Conservation (phyloP, 1,140 invertebrate genomes). For the Frieseomelitta varia region DNA sequence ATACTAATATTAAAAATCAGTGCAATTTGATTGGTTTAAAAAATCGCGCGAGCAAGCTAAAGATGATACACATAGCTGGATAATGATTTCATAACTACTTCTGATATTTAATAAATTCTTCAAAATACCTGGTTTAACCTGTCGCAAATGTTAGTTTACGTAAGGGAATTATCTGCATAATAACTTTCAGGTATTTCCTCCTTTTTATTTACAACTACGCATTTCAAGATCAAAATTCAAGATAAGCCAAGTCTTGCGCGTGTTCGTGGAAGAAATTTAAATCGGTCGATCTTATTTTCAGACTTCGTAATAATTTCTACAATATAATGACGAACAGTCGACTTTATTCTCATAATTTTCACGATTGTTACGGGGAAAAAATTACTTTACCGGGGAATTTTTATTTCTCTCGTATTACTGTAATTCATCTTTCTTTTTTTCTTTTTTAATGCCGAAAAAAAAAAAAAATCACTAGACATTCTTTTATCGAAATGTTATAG, state of each 20-base stretch:
- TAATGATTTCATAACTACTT: not conserved
- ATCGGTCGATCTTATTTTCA: not conserved
- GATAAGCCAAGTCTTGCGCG: not conserved
- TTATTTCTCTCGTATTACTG: not conserved
- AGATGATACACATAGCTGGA: not conserved
- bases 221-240: not conserved
- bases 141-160: not conserved
- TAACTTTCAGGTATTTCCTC: not conserved
- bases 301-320: not conserved
- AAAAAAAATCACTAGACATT: not conserved
- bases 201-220: not conserved
- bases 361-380: not conserved
- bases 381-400: not conserved
- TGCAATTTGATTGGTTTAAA: not conserved
- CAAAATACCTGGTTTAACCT: not conserved
- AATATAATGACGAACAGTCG: not conserved
- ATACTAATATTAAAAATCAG: not conserved
- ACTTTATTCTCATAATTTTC: not conserved
- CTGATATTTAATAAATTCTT: conserved; percentile 13
- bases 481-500: not conserved
- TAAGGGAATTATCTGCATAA: not conserved
- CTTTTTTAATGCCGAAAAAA: not conserved
- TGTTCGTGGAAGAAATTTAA: not conserved
- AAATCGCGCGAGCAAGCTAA: not conserved
- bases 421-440: not conserved